Conservation (phyloP, 2,888 invertebrate genomes). For the Thymelicus sylvestris region DNA sequence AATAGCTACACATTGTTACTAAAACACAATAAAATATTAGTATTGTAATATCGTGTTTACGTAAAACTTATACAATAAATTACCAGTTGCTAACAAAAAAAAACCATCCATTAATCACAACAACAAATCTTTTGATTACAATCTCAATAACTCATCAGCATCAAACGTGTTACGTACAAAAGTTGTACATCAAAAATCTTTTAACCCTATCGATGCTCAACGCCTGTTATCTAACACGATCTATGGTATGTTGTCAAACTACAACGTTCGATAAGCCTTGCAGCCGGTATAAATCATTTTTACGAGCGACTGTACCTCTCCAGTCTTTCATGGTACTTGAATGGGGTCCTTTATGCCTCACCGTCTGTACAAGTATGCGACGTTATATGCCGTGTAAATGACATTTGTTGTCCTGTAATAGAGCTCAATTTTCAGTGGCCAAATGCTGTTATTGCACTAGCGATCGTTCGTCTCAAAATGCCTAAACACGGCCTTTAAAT, state of each 20-base stretch:
- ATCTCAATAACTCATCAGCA: slow-evolving; percentile 9
- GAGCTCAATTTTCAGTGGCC: slow-evolving; percentile 47
- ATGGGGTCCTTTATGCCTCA: slow-evolving; percentile 72
- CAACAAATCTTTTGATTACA: slow-evolving; percentile 12
- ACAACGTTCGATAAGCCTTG: slow-evolving; percentile 72
- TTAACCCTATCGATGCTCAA: slow-evolving; percentile 42
- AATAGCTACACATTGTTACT: not conserved
- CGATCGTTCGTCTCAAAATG: slow-evolving; percentile 63
- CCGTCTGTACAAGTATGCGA: slow-evolving; percentile 47
- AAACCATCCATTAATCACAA: not conserved
- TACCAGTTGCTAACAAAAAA: slow-evolving; percentile 5
- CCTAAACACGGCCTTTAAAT: slow-evolving; percentile 72
- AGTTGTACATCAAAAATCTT: slow-evolving; percentile 38
- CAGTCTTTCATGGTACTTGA: slow-evolving; percentile 76
- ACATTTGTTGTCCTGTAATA: slow-evolving; percentile 43
- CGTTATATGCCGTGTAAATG: slow-evolving; percentile 23
- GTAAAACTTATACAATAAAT: not conserved
- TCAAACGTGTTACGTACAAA: slow-evolving; percentile 12
- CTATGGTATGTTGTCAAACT: slow-evolving; percentile 65
- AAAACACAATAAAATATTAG: not conserved
- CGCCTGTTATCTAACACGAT: slow-evolving; percentile 62
- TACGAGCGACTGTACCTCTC: slow-evolving; percentile 64
- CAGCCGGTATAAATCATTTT: slow-evolving; percentile 78
- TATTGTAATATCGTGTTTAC: not conserved
- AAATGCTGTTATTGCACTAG: slow-evolving; percentile 41